These are phyloP conservation scores for Sialis lutaria DNA, from an alignment of 2,888 invertebrate species.

Conservation along the genomic window DNA sequence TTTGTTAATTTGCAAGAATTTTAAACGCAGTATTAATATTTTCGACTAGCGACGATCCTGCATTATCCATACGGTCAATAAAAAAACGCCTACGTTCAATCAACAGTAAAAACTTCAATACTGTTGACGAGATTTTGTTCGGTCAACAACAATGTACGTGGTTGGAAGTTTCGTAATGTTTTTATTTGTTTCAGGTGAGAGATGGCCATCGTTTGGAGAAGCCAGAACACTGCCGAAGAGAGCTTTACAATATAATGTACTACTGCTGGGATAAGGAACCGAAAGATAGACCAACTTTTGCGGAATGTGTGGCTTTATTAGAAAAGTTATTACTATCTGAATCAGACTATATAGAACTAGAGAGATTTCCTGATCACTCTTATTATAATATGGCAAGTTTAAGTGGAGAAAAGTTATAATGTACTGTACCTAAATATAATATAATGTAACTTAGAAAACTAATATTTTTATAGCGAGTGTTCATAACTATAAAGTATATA, in stretches of 20 bases:
- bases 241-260: conserved; percentile 88
- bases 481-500: too few relatives aligned
- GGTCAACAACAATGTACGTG: too few relatives aligned
- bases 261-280: conserved; percentile 88
- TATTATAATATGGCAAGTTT: conserved; percentile 76
- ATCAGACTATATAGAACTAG: conserved; percentile 84
- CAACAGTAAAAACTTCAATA: too few relatives aligned
- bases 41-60: too few relatives aligned
- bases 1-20: too few relatives aligned
- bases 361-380: conserved; percentile 82
- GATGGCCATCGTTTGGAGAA: conserved; percentile 83
- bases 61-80: too few relatives aligned
- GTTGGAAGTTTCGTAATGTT: too few relatives aligned
- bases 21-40: too few relatives aligned
- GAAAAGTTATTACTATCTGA: conserved; percentile 75
- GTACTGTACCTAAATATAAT: neutral
- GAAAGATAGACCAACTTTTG: conserved; percentile 67
- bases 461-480: too few relatives aligned
- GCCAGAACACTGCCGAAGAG: conserved; percentile 83
- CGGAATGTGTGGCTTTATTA: conserved; percentile 61
- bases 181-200: conserved; percentile 41
- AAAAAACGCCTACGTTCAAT: too few relatives aligned
- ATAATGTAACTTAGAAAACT: too few relatives aligned
- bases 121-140: too few relatives aligned
- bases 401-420: conserved; percentile 63